phyloP scores from a whole-genome alignment of 2,113 vertebrate genomes.

The Struthio camelus region DNA sequence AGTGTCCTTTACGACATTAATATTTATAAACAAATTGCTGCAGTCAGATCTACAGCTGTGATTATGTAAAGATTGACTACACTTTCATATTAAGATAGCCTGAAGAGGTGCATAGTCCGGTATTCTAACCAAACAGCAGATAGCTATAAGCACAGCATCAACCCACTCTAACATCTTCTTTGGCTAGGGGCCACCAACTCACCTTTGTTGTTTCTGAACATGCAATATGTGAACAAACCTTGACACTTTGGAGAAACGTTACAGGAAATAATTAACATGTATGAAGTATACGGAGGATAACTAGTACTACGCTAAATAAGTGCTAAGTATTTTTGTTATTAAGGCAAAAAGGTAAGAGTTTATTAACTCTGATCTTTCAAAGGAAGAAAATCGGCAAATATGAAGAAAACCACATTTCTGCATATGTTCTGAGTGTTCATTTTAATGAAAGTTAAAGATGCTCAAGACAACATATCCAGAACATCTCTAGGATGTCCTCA shows the following conservation, averaged over 20 bases:
- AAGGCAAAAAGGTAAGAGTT: not conserved
- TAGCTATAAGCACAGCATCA: not conserved
- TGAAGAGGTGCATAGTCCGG: not conserved
- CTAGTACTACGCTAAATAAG: not conserved
- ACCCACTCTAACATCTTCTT: not conserved
- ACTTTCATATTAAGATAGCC: not conserved
- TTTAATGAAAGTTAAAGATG: not conserved
- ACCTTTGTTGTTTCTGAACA: not conserved
- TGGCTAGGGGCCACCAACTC: not conserved
- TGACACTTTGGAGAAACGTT: not conserved
- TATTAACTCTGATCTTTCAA: not conserved
- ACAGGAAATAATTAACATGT: not conserved
- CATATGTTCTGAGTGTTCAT: not conserved
- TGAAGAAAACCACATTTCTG: not conserved
- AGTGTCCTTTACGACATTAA: not conserved
- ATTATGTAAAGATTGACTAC: not conserved
- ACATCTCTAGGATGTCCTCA: too few relatives aligned
- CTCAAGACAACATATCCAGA: too few relatives aligned
- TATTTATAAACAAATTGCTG: not conserved
- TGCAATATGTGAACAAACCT: not conserved
- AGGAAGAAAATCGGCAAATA: not conserved
- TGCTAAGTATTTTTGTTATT: not conserved
- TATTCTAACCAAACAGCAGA: not conserved
- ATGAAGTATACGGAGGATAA: not conserved
- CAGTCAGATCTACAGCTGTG: not conserved